Evolutionary conservation across 1,140 invertebrate genomes (phyloP).

Genomic region (Leucophenga varia): DNA sequence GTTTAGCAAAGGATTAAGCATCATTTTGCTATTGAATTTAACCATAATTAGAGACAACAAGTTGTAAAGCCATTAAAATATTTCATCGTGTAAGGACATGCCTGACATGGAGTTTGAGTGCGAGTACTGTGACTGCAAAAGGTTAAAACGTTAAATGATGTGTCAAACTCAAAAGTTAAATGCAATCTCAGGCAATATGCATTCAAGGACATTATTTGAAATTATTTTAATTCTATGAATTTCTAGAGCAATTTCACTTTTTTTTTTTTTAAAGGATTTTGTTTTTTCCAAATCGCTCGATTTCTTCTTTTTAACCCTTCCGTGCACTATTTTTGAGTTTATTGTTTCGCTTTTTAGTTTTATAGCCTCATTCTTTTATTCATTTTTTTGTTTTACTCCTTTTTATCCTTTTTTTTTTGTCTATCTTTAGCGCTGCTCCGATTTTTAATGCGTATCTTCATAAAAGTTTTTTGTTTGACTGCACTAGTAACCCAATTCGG

Average conservation of each 20-base stretch:
- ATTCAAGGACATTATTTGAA: constrained; percentile 17
- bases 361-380: too few species aligned
- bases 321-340: too few species aligned
- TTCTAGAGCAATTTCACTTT: not conserved
- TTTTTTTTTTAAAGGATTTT: too few species aligned
- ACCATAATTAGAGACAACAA: constrained; percentile 55
- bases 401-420: too few species aligned
- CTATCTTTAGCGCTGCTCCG: too few species aligned
- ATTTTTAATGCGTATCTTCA: constrained; percentile 38
- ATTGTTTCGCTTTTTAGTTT: too few species aligned
- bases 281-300: too few species aligned
- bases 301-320: too few species aligned
- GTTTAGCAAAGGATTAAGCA: constrained; percentile 51
- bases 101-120: too few species aligned
- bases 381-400: too few species aligned
- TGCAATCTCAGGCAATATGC: constrained; percentile 19
- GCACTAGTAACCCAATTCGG: constrained; percentile 42
- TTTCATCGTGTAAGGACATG: too few species aligned
- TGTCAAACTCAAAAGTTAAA: constrained; percentile 42
- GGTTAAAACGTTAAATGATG: constrained; percentile 37
- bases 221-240: constrained; percentile 31
- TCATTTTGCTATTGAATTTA: constrained; percentile 28
- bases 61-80: constrained; percentile 53
- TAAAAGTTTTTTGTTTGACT: constrained; percentile 35
- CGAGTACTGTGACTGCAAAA: too few species aligned